Percentiles rank a stretch among this genome's conserved stretches.
Conservation (phyloP, 2,797 vertebrate species). For the Coluber constrictor region DNA sequence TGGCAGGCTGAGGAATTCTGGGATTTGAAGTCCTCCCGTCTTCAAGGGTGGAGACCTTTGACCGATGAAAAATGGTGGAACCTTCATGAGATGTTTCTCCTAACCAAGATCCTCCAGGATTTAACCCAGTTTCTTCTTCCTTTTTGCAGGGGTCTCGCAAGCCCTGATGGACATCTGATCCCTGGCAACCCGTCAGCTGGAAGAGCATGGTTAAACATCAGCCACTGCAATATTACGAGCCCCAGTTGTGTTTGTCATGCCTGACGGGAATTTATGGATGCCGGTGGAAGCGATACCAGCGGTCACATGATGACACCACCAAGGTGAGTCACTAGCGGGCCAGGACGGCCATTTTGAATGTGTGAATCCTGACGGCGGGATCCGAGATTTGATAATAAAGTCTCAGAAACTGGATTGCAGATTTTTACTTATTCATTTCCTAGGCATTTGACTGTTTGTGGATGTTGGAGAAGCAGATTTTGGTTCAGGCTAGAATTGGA, state of each 20-base stretch:
- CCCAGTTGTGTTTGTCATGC: constrained; percentile 93
- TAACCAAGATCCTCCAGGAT: neutral
- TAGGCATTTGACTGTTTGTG: too few relatives aligned
- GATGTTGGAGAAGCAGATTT: too few relatives aligned
- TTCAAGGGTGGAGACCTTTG: neutral
- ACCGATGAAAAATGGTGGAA: neutral
- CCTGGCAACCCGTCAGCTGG: constrained; percentile 66
- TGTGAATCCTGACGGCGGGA: neutral
- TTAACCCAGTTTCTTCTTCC: neutral
- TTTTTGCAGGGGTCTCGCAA: constrained; percentile 65
- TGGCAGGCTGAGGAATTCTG: too few relatives aligned
- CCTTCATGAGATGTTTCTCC: neutral
- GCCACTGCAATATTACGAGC: constrained; percentile 98
- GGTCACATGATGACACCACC: constrained; percentile 94
- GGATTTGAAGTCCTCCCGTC: neutral
- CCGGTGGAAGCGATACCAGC: constrained; percentile 99
- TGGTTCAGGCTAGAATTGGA: too few relatives aligned
- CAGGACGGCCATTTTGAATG: fast-evolving
- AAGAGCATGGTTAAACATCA: constrained; percentile 99
- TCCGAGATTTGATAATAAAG: fast-evolving
- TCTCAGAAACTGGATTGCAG: fast-evolving
- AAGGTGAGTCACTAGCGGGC: constrained; percentile 73
- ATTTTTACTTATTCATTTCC: neutral
- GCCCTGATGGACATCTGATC: constrained; percentile 83
- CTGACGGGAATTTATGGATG: constrained; percentile 97